Percentiles rank a stretch among this genome's conserved stretches.
These are phyloP conservation scores for Clusia tigrina DNA, from an alignment of 2,888 invertebrate species.

Conservation along the genomic window DNA sequence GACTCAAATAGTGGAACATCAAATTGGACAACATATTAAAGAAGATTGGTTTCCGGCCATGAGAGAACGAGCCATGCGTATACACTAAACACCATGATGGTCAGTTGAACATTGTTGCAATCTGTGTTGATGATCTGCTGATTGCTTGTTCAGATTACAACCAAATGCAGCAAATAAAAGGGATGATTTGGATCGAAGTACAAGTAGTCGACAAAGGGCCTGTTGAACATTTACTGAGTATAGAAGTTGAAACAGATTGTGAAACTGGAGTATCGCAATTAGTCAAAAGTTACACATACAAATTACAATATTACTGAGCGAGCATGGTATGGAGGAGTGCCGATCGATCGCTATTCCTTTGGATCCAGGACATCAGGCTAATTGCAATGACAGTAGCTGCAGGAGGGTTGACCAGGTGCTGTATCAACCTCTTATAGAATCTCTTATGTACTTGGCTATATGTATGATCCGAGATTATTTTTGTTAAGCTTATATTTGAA, in stretches of 20 bases:
- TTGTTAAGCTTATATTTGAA: too few relatives aligned
- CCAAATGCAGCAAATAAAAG: too few relatives aligned
- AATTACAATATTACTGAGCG: constrained; percentile 12
- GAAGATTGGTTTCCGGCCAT: constrained; percentile 18
- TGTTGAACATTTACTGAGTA: constrained; percentile 23
- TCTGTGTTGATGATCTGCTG: constrained; percentile 28
- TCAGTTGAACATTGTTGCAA: constrained; percentile 13
- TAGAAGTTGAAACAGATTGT: constrained; percentile 25
- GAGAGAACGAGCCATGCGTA: constrained; percentile 18
- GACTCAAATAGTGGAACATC: constrained; percentile 25
- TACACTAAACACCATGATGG: too few relatives aligned
- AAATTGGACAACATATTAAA: constrained; percentile 11
- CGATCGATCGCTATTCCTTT: constrained; percentile 21
- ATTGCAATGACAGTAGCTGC: constrained; percentile 27
- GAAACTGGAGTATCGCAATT: constrained; percentile 20
- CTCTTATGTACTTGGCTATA: constrained; percentile 31
- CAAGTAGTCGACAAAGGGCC: constrained; percentile 15
- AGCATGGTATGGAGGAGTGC: constrained; percentile 26
- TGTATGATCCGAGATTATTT: too few relatives aligned
- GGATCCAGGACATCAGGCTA: constrained; percentile 28
- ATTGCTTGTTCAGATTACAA: constrained; percentile 23
- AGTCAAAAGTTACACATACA: constrained; percentile 23
- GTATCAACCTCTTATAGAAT: constrained; percentile 34
- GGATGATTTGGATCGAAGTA: too few relatives aligned
- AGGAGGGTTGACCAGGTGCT: constrained; percentile 21